phyloP scores from a whole-genome alignment of 2,888 invertebrate genomes.

The Falcaria lacertinaria region DNA sequence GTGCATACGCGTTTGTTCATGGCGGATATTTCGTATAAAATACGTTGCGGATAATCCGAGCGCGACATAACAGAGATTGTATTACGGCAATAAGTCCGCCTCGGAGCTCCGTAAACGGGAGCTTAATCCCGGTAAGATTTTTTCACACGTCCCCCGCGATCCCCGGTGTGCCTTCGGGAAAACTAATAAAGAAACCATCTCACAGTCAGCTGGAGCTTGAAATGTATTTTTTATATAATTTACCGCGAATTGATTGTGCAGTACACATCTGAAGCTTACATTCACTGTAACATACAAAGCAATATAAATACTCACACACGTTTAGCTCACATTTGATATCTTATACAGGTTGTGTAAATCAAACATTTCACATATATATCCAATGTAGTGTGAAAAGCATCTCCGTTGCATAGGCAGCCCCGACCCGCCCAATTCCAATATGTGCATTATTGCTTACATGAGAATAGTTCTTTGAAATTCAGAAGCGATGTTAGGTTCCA shows the following conservation, averaged over 20 bases:
- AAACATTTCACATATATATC: too few species aligned
- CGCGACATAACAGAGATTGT: slow-evolving; percentile 75
- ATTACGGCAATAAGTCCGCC: slow-evolving; percentile 72
- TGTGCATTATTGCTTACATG: too few species aligned
- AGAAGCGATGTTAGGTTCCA: too few species aligned
- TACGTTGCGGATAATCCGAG: slow-evolving; percentile 65
- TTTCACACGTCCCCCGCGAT: slow-evolving; percentile 73
- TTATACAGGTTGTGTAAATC: too few species aligned
- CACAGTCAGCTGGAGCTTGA: slow-evolving; percentile 76
- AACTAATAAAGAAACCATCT: slow-evolving; percentile 81
- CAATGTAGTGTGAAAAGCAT: too few species aligned
- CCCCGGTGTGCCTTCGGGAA: slow-evolving; percentile 55
- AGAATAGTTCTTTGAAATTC: too few species aligned
- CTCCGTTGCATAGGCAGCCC: too few species aligned
- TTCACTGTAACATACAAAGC: background rate
- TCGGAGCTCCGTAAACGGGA: slow-evolving; percentile 64
- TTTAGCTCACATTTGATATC: too few species aligned
- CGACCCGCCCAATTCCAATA: too few species aligned
- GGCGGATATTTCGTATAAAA: slow-evolving; percentile 35
- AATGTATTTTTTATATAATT: slow-evolving; percentile 82
- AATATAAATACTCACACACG: too few species aligned
- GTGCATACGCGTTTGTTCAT: background rate
- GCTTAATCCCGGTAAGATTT: slow-evolving; percentile 69
- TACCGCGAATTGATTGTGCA: slow-evolving; percentile 72
- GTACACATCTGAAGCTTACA: slow-evolving; percentile 46